Conservation (phyloP, 2,797 vertebrate species). For the Syngnathus rostellatus region DNA sequence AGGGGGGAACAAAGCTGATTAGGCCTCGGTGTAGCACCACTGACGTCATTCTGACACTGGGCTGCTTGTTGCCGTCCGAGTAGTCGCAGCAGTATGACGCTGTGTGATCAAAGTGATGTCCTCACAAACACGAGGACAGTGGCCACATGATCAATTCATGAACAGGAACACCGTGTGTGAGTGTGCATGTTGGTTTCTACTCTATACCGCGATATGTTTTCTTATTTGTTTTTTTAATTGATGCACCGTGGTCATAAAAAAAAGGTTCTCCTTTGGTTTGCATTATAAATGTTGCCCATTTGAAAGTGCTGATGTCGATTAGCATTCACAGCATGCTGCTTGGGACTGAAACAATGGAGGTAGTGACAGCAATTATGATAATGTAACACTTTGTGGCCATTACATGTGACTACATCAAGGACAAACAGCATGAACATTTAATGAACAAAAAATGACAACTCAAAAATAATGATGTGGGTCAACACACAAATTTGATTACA, state of each 20-base stretch:
- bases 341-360: neutral
- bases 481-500: too few species aligned
- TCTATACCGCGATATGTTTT: neutral
- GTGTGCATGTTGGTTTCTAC: neutral
- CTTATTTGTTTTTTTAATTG: neutral
- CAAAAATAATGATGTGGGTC: too few species aligned
- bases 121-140: slow-evolving; percentile 40
- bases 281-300: neutral
- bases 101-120: slow-evolving; percentile 32
- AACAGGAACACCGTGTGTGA: slow-evolving; percentile 22
- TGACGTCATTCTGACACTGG: slow-evolving; percentile 57
- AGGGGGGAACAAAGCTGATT: slow-evolving; percentile 38
- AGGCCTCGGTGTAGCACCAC: slow-evolving; percentile 38
- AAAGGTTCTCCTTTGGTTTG: too few species aligned
- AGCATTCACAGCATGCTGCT: neutral
- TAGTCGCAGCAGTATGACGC: slow-evolving; percentile 38
- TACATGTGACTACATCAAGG: neutral
- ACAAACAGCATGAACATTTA: neutral
- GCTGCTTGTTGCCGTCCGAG: slow-evolving; percentile 45
- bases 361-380: neutral
- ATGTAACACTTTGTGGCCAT: neutral
- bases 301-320: neutral
- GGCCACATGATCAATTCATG: slow-evolving; percentile 47
- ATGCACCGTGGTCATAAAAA: neutral
- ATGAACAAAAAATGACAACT: too few species aligned